A percentile compares a stretch with the other conserved stretches of the same genome.
Evolutionary conservation across 2,113 vertebrate species (phyloP).

Genomic region (Theristicus caerulescens): DNA sequence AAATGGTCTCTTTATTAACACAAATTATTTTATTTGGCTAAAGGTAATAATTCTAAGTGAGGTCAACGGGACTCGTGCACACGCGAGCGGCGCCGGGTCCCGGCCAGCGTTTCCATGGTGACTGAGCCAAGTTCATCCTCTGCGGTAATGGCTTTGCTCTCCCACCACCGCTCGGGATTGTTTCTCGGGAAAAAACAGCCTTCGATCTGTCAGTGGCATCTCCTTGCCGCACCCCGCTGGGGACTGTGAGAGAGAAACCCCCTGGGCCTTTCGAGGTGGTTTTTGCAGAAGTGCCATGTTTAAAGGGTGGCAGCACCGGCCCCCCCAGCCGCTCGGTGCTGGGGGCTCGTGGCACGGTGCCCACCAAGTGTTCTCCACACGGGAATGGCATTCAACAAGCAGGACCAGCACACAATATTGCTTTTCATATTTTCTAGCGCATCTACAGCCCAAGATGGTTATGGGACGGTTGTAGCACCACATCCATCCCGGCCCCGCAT

Average conservation of each 20-base stretch:
- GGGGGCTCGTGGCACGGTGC: accelerated
- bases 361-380: accelerated
- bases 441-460: not conserved
- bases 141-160: slow-evolving; percentile 11
- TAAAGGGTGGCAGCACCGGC: accelerated
- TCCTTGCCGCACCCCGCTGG: not conserved
- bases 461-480: not conserved
- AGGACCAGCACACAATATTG: accelerated
- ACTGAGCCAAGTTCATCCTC: slow-evolving; percentile 61
- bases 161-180: not conserved
- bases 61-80: slow-evolving; percentile 69
- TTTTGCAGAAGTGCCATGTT: accelerated
- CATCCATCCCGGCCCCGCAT: accelerated
- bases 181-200: not conserved
- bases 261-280: accelerated
- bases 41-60: slow-evolving; percentile 83
- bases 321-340: not conserved
- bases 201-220: not conserved
- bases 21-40: slow-evolving; percentile 84
- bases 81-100: slow-evolving; percentile 24
- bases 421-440: accelerated
- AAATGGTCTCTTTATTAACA: slow-evolving; percentile 80
- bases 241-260: accelerated
- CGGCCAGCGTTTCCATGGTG: slow-evolving; percentile 73
- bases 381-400: not conserved